Base-by-base conservation (phyloP, 2,888 invertebrate species). In the Epicampocera succincta region DNA sequence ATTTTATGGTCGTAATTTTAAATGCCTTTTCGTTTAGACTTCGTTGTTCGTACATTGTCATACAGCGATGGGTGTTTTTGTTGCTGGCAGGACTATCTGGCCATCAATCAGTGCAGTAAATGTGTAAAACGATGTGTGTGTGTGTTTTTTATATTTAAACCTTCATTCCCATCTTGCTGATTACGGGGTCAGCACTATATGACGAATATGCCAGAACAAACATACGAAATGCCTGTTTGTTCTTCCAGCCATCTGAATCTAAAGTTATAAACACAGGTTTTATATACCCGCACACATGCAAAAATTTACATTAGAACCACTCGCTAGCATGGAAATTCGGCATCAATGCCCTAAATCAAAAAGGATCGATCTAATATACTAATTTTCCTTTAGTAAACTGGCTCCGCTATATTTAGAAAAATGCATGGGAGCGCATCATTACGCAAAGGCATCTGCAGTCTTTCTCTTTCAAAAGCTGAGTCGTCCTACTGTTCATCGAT, bases 171-270 rank as follows among this genome's bases (percentile, higher is more conserved):
- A 69, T 77, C 68, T 71, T 65, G 76, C 72, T 82, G 77, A 80
- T 74, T 66, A 74, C 80, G 83, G 83, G 83, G 80, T 77, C 77
- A 80, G 56, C 77, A 68, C 69, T 65, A 52, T 40, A 58, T 74
- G 77, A 58, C 71, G 48, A 79, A 69, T 74, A 80, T 80, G 68
- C 56, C 56, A 48, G 63, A 74, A 73, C 50, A 74, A 69, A 79
- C 61, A 50, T 33, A 52, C 40, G 46, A 29, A 54, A 63, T 46
- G 46, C 44, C 44, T 74, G 56, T 65, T 74, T 56, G 46, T 46
- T 25, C 46, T 44, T 46, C 15, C 15, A 46, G 46, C 33, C 58
- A 46, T 54, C 25, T 52, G 42, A 42, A n/a, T 42, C n/a, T 54
- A 33, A 52, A 42, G 33, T 40, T 50, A 29, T 44, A 56, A 40